Conservation (phyloP, 2,888 invertebrate genomes). For the Athalia rosae region DNA sequence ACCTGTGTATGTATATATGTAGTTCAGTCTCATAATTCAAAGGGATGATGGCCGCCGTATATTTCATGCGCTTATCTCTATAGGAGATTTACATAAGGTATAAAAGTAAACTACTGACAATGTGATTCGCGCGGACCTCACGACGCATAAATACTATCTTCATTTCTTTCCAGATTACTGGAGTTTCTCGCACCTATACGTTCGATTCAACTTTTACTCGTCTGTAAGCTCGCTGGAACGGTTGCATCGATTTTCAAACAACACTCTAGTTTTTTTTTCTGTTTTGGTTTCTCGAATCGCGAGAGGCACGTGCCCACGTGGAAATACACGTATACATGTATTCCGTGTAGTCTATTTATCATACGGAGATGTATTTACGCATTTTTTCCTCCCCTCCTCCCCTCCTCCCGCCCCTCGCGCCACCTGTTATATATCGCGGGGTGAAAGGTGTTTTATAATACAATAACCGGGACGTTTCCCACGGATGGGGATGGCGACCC, state of each 20-base stretch:
- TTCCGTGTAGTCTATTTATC: constrained; percentile 57
- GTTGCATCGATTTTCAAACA: background rate
- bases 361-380: constrained; percentile 60
- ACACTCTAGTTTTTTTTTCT: background rate
- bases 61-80: constrained; percentile 51
- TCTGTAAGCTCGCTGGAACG: too few species aligned
- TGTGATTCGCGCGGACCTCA: constrained; percentile 34
- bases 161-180: background rate
- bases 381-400: background rate
- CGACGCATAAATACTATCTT: constrained; percentile 33
- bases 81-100: constrained; percentile 33
- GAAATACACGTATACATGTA: constrained; percentile 15
- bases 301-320: too few species aligned
- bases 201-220: too few species aligned
- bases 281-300: background rate
- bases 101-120: constrained; percentile 31
- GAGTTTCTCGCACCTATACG: too few species aligned
- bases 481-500: constrained; percentile 43
- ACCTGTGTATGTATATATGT: constrained; percentile 37
- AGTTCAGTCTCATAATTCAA: constrained; percentile 60
- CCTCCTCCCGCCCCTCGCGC: background rate
- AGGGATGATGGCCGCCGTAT: constrained; percentile 56
- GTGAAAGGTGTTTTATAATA: constrained; percentile 55
- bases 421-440: constrained; percentile 43
- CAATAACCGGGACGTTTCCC: constrained; percentile 56